Percentiles rank a stretch among this genome's conserved stretches.
Conservation (phyloP, 2,797 vertebrate genomes). For the Trachurus trachurus region DNA sequence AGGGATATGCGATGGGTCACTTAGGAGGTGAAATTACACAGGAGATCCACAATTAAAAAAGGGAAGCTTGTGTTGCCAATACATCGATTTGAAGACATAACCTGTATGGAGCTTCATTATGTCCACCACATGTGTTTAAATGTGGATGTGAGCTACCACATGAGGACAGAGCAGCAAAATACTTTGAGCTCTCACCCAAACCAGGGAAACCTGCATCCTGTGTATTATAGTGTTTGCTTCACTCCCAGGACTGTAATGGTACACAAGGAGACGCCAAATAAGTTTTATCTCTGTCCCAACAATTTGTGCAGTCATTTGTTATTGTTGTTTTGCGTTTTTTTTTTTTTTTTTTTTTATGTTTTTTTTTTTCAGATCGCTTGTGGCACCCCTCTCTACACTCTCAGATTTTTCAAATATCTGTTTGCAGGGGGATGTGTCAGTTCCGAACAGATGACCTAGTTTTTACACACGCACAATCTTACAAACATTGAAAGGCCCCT, state of each 20-base stretch:
- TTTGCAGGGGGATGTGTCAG: slow-evolving; percentile 86
- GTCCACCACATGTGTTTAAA: slow-evolving; percentile 73
- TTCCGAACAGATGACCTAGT: slow-evolving; percentile 87
- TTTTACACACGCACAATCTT: slow-evolving; percentile 80
- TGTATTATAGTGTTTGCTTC: slow-evolving; percentile 63
- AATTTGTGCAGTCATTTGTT: slow-evolving; percentile 83
- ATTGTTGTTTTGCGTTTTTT: slow-evolving; percentile 56
- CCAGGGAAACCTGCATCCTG: slow-evolving; percentile 72
- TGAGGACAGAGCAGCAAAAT: slow-evolving; percentile 51
- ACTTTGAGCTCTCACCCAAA: slow-evolving; percentile 57
- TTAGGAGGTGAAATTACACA: slow-evolving; percentile 77
- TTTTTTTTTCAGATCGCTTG: slow-evolving; percentile 67
- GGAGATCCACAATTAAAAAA: slow-evolving; percentile 62
- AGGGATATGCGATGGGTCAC: slow-evolving; percentile 71
- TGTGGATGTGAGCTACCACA: slow-evolving; percentile 61
- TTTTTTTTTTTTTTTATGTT: slow-evolving; percentile 29
- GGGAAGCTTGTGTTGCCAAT: slow-evolving; percentile 66
- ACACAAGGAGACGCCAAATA: slow-evolving; percentile 69
- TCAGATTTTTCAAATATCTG: slow-evolving; percentile 84
- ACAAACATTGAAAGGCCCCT: slow-evolving; percentile 71
- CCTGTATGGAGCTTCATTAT: slow-evolving; percentile 76
- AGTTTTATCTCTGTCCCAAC: slow-evolving; percentile 71
- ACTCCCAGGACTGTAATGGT: slow-evolving; percentile 70
- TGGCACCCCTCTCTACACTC: slow-evolving; percentile 79
- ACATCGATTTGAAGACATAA: slow-evolving; percentile 71